Evolutionary conservation across 2,797 vertebrate genomes (phyloP), one percentile per base, ranked within the genome.

Genomic region (Hephaestus fuliginosus): DNA sequence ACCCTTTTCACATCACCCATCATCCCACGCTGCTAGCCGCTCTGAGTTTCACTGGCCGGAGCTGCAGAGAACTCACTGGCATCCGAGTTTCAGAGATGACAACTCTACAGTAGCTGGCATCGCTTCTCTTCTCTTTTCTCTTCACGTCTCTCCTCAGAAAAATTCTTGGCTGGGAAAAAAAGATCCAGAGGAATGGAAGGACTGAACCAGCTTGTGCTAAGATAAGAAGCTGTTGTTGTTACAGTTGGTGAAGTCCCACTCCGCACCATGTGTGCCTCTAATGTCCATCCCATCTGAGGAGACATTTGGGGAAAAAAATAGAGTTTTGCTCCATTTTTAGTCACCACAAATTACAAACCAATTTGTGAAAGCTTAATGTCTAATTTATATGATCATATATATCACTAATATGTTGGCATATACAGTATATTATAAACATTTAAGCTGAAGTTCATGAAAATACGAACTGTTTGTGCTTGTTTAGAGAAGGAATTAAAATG

Each of bases 51-150:
- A 28, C 72, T 80, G 85, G 75, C 86, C 53, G 0, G 64, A 73
- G 70, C 71, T 53, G 70, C 78, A 70, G 67, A 75, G 25, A 53
- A 15, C 69, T 81, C 78, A 33, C 44, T 85, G 88, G 83, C 89
- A 80, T 74, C 44, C 36, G 61, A 76, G 49, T 73, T 69, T 65
- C 43, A 70, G 62, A 85, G 70, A 88, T 84, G 90, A 88, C 88
- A 87, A 61, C 75, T 80, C 75, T 57, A 72, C 86, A 84, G 86
- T 77, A 62, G 71, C 71, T 88, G 89, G 66, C 77, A 66, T 61
- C 46, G 76, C 63, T 69, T 65, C 46, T 78, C 63, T 71, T 65
- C 48, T 52, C 62, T 12, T 8, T 36, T 63, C 58, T 58, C 56
- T 25, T 74, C 73, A 65, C 30, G 22, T 83, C 81, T 71, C 74